Percentiles rank a stretch among this genome's conserved stretches.
These are phyloP conservation scores for chimpanzee (Pan troglodytes) DNA, from an alignment of 2,113 vertebrate species.

Conservation along the genomic window NHGRI_mPanTro3-v2.1_pri NC_072419.2:57864001-57864500, in stretches of 20 bases:
- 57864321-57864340: neutral
- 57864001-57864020: neutral
- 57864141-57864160: neutral
- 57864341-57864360: neutral
- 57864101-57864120: neutral
- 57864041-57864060: rapidly evolving
- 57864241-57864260: neutral
- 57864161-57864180: neutral
- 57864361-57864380: neutral
- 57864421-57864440: rapidly evolving
- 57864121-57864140: neutral
- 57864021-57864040: rapidly evolving
- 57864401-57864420: rapidly evolving
- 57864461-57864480: neutral
- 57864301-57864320: neutral
- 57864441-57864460: neutral
- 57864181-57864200: neutral
- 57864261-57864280: neutral
- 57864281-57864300: no score
- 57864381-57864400: rapidly evolving
- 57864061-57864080: neutral
- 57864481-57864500: neutral
- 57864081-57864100: neutral
- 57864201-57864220: neutral
- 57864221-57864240: neutral